Evolutionary conservation across 1,140 invertebrate genomes (phyloP).

Genomic region (Drosophila leontia): DNA sequence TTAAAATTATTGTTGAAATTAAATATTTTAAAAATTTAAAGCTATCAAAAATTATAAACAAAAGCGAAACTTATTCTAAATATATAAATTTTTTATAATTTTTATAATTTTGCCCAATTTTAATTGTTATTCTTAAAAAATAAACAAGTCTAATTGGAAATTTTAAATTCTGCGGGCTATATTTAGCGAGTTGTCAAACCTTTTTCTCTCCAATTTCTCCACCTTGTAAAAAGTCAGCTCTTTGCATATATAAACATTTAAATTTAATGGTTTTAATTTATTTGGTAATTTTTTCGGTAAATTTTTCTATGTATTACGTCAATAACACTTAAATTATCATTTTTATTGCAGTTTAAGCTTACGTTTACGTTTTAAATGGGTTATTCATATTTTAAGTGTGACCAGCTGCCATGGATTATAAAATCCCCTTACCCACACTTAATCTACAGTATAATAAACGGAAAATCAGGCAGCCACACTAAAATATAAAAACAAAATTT

Average conservation of each 20-base stretch:
- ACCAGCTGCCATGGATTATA: neutral
- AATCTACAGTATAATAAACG: neutral
- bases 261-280: neutral
- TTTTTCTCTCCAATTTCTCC: neutral
- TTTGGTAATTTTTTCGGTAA: no score
- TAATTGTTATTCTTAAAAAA: neutral
- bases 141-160: neutral
- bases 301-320: no score
- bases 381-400: neutral
- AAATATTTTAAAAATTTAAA: neutral
- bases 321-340: no score
- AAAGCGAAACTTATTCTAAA: no score
- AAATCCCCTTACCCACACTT: no score
- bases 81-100: no score
- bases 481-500: constrained; percentile 10
- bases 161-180: neutral
- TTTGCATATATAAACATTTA: neutral
- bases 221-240: neutral
- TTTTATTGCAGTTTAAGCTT: no score
- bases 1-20: no score
- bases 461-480: neutral
- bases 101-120: no score
- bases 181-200: neutral
- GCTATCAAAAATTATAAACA: no score
- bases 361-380: neutral